Evolutionary conservation across 1,140 invertebrate species (phyloP), one percentile per base, ranked within the genome.

Genomic region (Probaryconus sp.): DNA sequence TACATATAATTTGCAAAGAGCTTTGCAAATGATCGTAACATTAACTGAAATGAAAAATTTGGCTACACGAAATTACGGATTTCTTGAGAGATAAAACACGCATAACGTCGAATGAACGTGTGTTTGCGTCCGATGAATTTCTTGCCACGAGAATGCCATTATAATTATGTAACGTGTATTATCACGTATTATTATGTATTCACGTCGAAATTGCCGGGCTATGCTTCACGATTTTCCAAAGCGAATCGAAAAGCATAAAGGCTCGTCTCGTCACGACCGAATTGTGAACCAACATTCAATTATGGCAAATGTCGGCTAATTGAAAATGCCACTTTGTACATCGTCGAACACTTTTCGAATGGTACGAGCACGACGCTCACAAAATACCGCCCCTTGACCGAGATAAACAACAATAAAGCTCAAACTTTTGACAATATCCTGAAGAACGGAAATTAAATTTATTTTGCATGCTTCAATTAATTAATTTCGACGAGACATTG

Each of bases 201-300:
- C 55, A 45, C n/a, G 42, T 7, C 21, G 13, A 61, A 61, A 60
- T 61, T 61, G n/a, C 38, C 17, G 47, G 55, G 24, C 45, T 37
- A 26, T 24, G 43, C 16, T 63, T 21, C 13, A 17, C 53, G 53
- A 20, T 61, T 58, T 58, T 50, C 53, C 51, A 37, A 47, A 67
- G 64, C 45, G 53, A 68, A 51, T 67, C 43, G 51, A 58, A 67
- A 56, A 48, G 14, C 11, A 38, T 50, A 51, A 60, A 68, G 47
- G 37, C 61, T 55, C 14, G 37, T 33, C 55, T 53, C 48, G 48
- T 51, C 53, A 68, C 53, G 55, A 69, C 37, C 45, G 38, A 69
- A 69, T 53, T 61, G 45, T 38, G 43, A 60, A 60, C 30, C 53
- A 51, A 68, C 64, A 50, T 68, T 68, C 53, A 68, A 68, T 61